A percentile compares a stretch with the other conserved stretches of the same genome.
These are phyloP conservation scores for Spodoptera littoralis DNA, from an alignment of 2,888 invertebrate species.

Conservation along the genomic window DNA sequence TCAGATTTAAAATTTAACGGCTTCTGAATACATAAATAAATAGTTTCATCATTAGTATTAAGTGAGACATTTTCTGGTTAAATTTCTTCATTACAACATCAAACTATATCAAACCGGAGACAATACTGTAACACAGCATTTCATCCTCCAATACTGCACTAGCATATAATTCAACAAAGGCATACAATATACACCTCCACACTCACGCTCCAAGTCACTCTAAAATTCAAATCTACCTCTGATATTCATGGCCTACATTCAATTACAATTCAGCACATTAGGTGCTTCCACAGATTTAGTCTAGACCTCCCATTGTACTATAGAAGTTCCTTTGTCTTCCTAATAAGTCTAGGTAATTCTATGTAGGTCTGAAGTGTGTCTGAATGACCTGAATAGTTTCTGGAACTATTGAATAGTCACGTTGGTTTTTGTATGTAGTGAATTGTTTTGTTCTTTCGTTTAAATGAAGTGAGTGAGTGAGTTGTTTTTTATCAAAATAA, in stretches of 20 bases:
- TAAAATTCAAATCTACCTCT: constrained; percentile 20
- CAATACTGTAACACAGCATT: no score
- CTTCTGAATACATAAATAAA: no score
- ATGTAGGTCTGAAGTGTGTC: neutral
- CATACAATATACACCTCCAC: neutral
- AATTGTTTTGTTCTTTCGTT: no score
- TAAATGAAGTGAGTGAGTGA: no score
- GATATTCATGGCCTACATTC: constrained; percentile 31
- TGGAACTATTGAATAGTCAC: neutral
- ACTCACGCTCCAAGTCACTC: constrained; percentile 15
- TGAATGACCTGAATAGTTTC: constrained; percentile 1
- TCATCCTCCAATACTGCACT: neutral
- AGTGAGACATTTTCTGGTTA: no score
- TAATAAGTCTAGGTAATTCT: constrained; percentile 8
- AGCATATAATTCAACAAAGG: neutral
- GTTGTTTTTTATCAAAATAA: no score
- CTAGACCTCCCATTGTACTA: constrained; percentile 17
- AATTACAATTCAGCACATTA: constrained; percentile 40
- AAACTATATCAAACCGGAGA: no score
- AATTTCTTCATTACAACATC: no score
- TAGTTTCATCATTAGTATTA: no score
- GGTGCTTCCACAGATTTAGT: constrained; percentile 15
- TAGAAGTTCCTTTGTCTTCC: constrained; percentile 21
- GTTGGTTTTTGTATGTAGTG: neutral
- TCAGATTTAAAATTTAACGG: no score